phyloP scores from a whole-genome alignment of 2,888 invertebrate species.

The Eucriotettix oculatus region DNA sequence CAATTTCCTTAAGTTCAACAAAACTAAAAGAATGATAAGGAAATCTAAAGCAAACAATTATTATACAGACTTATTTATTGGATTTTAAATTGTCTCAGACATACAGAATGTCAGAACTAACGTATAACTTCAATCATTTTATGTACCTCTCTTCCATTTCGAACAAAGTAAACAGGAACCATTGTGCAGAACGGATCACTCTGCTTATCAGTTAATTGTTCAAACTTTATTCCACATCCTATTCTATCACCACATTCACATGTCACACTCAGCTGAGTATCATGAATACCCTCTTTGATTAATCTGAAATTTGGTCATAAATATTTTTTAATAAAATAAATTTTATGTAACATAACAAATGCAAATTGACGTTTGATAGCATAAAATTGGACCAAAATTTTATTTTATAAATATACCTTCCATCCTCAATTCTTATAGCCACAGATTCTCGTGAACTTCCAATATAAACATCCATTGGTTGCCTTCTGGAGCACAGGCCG shows the following conservation, averaged over 20 bases:
- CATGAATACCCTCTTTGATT: conserved; percentile 23
- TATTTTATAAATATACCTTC: conserved; percentile 20
- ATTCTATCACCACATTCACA: conserved; percentile 25
- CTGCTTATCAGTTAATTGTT: conserved; percentile 4
- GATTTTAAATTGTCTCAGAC: too few species aligned
- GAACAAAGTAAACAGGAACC: conserved; percentile 27
- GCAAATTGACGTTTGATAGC: too few species aligned
- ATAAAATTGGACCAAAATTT: too few species aligned
- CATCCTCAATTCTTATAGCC: conserved; percentile 28
- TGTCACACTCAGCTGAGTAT: conserved; percentile 23
- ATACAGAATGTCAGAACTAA: too few species aligned
- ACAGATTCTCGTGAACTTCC: conserved; percentile 26
- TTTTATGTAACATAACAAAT: too few species aligned
- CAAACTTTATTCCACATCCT: conserved; percentile 26
- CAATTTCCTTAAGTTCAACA: too few species aligned
- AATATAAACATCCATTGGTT: conserved; percentile 25
- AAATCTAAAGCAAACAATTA: too few species aligned
- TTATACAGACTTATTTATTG: too few species aligned
- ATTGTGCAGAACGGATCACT: conserved; percentile 14
- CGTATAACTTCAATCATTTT: too few species aligned
- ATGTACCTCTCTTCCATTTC: conserved; percentile 27
- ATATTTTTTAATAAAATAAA: too few species aligned
- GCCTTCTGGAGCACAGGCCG: conserved; percentile 24
- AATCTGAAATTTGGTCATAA: conserved; percentile 18
- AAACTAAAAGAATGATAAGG: too few species aligned